Evolutionary conservation across 2,113 vertebrate species (phyloP).

Genomic region (Zosterops borbonicus): DNA sequence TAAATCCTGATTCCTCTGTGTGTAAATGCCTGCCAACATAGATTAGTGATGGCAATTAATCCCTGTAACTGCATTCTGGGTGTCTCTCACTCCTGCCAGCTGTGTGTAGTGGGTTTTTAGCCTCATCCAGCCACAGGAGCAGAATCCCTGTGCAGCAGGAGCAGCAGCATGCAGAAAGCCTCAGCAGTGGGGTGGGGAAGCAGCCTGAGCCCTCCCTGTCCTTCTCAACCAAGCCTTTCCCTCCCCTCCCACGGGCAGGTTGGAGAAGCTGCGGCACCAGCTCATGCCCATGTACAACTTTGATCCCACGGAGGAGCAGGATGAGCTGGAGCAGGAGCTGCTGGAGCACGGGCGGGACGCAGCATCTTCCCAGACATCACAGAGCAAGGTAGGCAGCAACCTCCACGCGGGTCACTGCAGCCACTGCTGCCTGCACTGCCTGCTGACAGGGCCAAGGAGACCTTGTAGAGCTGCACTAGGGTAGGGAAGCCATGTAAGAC

Average conservation of each 20-base stretch:
- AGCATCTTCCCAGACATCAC: constrained; percentile 60
- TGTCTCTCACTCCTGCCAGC: neutral
- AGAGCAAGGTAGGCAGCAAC: constrained; percentile 58
- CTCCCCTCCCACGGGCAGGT: constrained; percentile 64
- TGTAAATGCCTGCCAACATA: neutral
- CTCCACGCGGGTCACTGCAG: neutral
- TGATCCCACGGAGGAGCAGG: constrained; percentile 94
- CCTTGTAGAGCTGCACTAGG: neutral
- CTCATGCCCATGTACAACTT: constrained; percentile 99
- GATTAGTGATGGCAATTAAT: constrained; percentile 21
- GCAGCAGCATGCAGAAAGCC: neutral
- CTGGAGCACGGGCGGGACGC: constrained; percentile 90
- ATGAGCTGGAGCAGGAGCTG: constrained; percentile 95
- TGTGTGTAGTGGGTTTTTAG: neutral
- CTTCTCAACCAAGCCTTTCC: neutral
- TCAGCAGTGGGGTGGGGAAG: neutral
- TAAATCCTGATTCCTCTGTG: neutral
- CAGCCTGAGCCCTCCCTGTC: neutral
- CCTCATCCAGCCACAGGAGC: neutral
- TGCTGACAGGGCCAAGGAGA: neutral
- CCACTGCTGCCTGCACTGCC: neutral
- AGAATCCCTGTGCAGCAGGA: neutral
- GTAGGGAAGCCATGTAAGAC: neutral
- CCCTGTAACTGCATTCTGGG: neutral
- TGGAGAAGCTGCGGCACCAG: constrained; percentile 97